Percentiles rank a stretch among this genome's conserved stretches.
Evolutionary conservation across 2,888 invertebrate species (phyloP).

Genomic region (Caenorhabditis sp.): DNA sequence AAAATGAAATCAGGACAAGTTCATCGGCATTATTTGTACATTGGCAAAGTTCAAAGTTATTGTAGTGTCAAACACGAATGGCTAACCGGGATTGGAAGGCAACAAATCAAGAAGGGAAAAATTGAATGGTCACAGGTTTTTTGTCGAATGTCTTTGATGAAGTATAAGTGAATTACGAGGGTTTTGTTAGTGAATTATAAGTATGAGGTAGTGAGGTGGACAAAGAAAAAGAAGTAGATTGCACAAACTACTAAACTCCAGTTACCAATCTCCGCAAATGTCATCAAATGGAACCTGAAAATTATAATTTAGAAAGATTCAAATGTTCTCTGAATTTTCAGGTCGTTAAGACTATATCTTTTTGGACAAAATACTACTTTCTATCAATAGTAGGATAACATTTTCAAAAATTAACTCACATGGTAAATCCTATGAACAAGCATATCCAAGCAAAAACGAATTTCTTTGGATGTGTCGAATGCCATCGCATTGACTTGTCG

Average conservation of each 20-base stretch:
- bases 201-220: constrained; percentile 30
- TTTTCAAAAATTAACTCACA: constrained; percentile 24
- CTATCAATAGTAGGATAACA: too few species aligned
- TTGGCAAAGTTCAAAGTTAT: neutral
- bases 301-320: neutral
- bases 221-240: constrained; percentile 34
- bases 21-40: neutral
- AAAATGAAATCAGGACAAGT: constrained; percentile 10
- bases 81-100: constrained; percentile 27
- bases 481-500: constrained; percentile 17
- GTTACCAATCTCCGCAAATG: constrained; percentile 30
- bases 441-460: neutral
- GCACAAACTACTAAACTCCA: constrained; percentile 27
- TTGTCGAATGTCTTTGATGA: neutral
- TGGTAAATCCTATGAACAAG: constrained; percentile 7
- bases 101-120: constrained; percentile 12
- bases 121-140: constrained; percentile 24
- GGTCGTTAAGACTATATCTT: too few species aligned
- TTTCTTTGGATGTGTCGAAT: constrained; percentile 20
- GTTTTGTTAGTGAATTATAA: constrained; percentile 7
- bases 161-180: constrained; percentile 11
- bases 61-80: neutral
- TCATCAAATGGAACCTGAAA: constrained; percentile 31
- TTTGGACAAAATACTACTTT: too few species aligned
- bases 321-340: too few species aligned